Evolutionary conservation across 2,888 invertebrate genomes (phyloP).

Genomic region (Amiota mariae): DNA sequence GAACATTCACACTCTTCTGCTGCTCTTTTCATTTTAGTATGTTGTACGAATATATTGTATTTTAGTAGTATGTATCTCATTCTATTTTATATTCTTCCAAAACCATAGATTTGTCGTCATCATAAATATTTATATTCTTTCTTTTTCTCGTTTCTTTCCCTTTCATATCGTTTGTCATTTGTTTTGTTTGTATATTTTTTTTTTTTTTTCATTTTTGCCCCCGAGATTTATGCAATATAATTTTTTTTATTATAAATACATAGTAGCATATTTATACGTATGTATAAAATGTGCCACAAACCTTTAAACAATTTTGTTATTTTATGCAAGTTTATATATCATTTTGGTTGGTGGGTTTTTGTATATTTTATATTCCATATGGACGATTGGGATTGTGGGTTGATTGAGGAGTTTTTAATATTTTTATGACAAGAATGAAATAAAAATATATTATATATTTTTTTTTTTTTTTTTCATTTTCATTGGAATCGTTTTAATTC

Average conservation of each 20-base stretch:
- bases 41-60: background rate
- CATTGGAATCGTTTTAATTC: background rate
- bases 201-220: background rate
- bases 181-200: background rate
- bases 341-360: too few relatives aligned
- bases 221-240: slow-evolving; percentile 25
- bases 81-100: too few relatives aligned
- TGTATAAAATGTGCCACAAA: background rate
- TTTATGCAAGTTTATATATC: too few relatives aligned
- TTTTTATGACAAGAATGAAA: background rate
- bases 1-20: slow-evolving; percentile 32
- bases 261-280: background rate
- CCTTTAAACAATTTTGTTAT: background rate
- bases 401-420: too few relatives aligned
- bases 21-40: background rate
- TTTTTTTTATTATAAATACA: background rate
- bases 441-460: background rate
- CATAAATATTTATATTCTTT: too few relatives aligned
- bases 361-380: too few relatives aligned
- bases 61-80: too few relatives aligned
- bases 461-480: slow-evolving; percentile 1
- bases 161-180: background rate
- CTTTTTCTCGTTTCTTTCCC: too few relatives aligned
- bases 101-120: too few relatives aligned
- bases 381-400: too few relatives aligned